A percentile compares a stretch with the other conserved stretches of the same genome.
phyloP scores from a whole-genome alignment of 2,888 invertebrate species.

The Cryptops parisi region DNA sequence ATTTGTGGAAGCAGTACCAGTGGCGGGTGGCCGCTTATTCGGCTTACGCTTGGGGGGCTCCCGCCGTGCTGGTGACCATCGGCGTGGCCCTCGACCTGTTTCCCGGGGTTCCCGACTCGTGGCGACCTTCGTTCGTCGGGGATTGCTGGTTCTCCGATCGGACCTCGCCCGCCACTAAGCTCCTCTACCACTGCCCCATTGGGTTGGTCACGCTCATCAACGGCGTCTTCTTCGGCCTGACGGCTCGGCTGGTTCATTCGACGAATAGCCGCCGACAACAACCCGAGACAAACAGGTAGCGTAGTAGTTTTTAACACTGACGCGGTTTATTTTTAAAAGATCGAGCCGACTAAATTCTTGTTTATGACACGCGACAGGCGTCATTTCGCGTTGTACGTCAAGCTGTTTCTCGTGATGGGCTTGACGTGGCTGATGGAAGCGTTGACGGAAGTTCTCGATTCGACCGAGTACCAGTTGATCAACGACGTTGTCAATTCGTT shows the following conservation, averaged over 20 bases:
- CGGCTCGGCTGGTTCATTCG: not conserved
- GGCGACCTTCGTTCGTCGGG: not conserved
- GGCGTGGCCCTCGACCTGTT: not conserved
- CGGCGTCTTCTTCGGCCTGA: not conserved
- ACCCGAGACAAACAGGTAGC: too few species aligned
- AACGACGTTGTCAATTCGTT: conserved; percentile 13
- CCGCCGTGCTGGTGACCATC: not conserved
- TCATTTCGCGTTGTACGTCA: conserved; percentile 10
- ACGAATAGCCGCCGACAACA: not conserved
- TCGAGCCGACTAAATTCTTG: too few species aligned
- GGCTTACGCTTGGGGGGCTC: not conserved
- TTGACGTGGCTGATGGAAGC: conserved; percentile 13
- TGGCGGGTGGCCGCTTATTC: not conserved
- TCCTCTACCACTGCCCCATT: not conserved
- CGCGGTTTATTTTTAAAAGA: too few species aligned
- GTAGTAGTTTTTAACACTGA: too few species aligned
- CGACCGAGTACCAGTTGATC: not conserved
- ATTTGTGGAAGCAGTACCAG: not conserved
- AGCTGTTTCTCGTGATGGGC: conserved; percentile 13
- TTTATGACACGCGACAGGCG: too few species aligned
- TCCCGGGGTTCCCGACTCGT: not conserved
- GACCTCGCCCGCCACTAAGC: not conserved
- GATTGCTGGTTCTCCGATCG: not conserved
- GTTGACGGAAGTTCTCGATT: not conserved
- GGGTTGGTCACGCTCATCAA: not conserved